phyloP scores from a whole-genome alignment of 2,888 invertebrate genomes.

The Drosophila bunnanda region DNA sequence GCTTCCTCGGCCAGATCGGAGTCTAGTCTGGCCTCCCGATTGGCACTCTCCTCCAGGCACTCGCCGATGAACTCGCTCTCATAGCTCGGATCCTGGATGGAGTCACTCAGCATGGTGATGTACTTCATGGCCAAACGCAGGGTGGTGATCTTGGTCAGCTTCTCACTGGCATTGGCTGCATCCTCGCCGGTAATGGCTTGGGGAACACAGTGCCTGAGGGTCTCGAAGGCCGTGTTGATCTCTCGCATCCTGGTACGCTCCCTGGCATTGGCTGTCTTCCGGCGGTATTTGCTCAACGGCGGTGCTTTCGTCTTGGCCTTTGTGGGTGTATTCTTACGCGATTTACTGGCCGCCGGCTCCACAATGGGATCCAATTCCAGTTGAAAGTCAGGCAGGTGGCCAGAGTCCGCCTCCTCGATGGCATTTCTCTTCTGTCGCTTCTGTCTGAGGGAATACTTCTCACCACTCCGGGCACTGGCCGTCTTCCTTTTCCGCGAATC shows the following conservation, averaged over 20 bases:
- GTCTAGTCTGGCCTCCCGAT: slow-evolving; percentile 53
- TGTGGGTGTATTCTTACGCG: slow-evolving; percentile 29
- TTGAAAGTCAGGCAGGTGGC: slow-evolving; percentile 12
- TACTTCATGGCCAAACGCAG: slow-evolving; percentile 94
- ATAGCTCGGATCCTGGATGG: slow-evolving; percentile 85
- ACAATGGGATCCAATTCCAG: slow-evolving; percentile 27
- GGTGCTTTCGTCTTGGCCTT: slow-evolving; percentile 88
- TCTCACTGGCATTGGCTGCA: slow-evolving; percentile 88
- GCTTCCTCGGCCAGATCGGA: slow-evolving; percentile 40
- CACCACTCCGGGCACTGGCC: slow-evolving; percentile 75
- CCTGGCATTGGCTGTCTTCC: slow-evolving; percentile 95
- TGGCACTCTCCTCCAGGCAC: slow-evolving; percentile 71
- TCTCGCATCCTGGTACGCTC: slow-evolving; percentile 95
- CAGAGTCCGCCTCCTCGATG: slow-evolving; percentile 5
- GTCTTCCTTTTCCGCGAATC: slow-evolving; percentile 62
- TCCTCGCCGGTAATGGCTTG: slow-evolving; percentile 82
- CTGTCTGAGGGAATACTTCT: slow-evolving; percentile 89
- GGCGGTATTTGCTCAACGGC: slow-evolving; percentile 93
- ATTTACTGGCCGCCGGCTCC: slow-evolving; percentile 13
- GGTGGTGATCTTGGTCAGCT: slow-evolving; percentile 95
- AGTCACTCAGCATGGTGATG: slow-evolving; percentile 90
- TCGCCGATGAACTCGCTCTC: slow-evolving; percentile 78
- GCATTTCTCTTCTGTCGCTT: slow-evolving; percentile 85
- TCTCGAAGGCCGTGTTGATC: slow-evolving; percentile 95
- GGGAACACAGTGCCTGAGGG: slow-evolving; percentile 91